Evolutionary conservation across 1,140 invertebrate genomes (phyloP), one percentile per base, ranked within the genome.

Genomic region (Chelonus insularis): DNA sequence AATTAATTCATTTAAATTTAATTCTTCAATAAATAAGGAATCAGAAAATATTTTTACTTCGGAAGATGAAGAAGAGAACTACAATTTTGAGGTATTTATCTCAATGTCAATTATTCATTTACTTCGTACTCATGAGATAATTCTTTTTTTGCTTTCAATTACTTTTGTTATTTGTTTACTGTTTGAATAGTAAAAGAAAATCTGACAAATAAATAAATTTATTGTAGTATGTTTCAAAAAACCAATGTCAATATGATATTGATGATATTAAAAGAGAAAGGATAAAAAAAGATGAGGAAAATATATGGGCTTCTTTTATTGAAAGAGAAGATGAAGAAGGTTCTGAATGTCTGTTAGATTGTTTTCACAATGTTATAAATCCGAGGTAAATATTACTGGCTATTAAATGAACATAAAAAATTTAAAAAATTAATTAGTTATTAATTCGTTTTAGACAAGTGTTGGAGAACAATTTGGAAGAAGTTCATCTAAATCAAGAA

Each of bases 11-110:
- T 37, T 41, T 16, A 52, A 69, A 60, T 41, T 68, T 1, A 60
- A 67, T 48, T 74, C 71, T 64, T 52, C 72, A 41, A 75, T 63
- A 20, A 70, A 71, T 55, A 62, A 75, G 41, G 65, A 68, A 47
- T 69, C 54, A 47, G 68, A 72, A 36, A 56, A 66, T 52, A 54
- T 69, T 9, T 62, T 66, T 1, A 51, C 70, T 57, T 65, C 70
- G 16, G 68, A 71, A 11, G 60, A 68, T 25, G 69, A 72, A 21
- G 66, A 71, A 43, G 68, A 79, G 21, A 72, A 78, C 41, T 79
- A 76, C 64, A 64, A 76, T 64, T 79, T 80, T 67, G 77, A 80
- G 75, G 78, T 80, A 72, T 48, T 1, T 23, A 47, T 63, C n/a
- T n/a, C n/a, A n/a, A n/a, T n/a, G n/a, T n/a, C n/a, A n/a, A n/a